Conservation (phyloP, 2,888 invertebrate species). For the Cheilosia pagana region DNA sequence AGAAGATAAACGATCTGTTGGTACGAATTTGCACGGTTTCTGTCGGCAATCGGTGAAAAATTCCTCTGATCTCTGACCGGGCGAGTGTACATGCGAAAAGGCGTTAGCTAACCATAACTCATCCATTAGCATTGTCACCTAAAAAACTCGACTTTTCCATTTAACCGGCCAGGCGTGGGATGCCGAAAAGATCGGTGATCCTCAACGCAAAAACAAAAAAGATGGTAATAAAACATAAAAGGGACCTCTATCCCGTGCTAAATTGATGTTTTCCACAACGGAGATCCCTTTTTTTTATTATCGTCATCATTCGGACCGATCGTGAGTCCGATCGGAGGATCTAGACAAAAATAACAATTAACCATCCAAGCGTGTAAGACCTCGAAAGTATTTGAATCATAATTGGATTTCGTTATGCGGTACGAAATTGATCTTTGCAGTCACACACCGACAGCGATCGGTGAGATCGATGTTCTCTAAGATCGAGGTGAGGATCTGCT, state of each 20-base stretch:
- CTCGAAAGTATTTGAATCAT: slow-evolving; percentile 48
- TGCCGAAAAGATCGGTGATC: slow-evolving; percentile 45
- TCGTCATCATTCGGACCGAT: slow-evolving; percentile 40
- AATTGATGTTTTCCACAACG: slow-evolving; percentile 66
- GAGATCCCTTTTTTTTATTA: slow-evolving; percentile 15
- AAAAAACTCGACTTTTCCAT: slow-evolving; percentile 60
- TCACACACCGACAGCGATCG: slow-evolving; percentile 43
- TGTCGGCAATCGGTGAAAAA: slow-evolving; percentile 59
- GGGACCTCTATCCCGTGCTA: slow-evolving; percentile 43
- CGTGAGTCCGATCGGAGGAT: slow-evolving; percentile 36
- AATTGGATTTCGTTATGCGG: slow-evolving; percentile 72
- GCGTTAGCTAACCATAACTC: slow-evolving; percentile 73
- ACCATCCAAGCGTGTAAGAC: slow-evolving; percentile 61
- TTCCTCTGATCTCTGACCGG: slow-evolving; percentile 56
- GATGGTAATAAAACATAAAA: slow-evolving; percentile 26
- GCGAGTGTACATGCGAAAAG: slow-evolving; percentile 49
- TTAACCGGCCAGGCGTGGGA: slow-evolving; percentile 29
- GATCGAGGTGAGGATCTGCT: slow-evolving; percentile 31
- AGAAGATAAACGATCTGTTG: slow-evolving; percentile 71
- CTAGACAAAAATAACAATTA: slow-evolving; percentile 59
- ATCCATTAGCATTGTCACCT: slow-evolving; percentile 72
- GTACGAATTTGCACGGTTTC: slow-evolving; percentile 66
- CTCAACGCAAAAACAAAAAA: slow-evolving; percentile 11
- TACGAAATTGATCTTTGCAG: slow-evolving; percentile 66
- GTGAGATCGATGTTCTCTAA: slow-evolving; percentile 35